Evolutionary conservation across 2,797 vertebrate genomes (phyloP), one percentile per base, ranked within the genome.

Genomic region (Protonibea diacanthus): DNA sequence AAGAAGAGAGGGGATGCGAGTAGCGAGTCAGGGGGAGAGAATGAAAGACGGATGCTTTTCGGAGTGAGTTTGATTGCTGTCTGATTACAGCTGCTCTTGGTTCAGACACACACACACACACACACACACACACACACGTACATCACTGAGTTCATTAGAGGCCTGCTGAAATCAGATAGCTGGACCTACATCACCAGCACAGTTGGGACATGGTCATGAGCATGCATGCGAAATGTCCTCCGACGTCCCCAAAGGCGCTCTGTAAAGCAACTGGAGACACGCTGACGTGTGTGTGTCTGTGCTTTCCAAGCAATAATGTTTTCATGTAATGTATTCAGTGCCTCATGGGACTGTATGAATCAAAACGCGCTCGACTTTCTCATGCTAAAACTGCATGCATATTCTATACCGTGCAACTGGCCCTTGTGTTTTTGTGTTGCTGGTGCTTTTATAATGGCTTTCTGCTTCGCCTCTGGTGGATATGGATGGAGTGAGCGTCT

Each of bases 41-140:
- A 51, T 42, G 53, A 71, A 64, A 82, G 71, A 72, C 40, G 56
- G 74, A 86, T 71, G 74, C 63, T 75, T 74, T 72, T 83, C 58
- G 38, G 66, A 67, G 83, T 67, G 67, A 5, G 23, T 80, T 83
- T 93, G 89, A 91, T 91, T 92, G 85, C 85, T 71, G 84, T 81
- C 82, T 91, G 88, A 94, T 92, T 93, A 81, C 75, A 85, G 78
- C 77, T 82, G 77, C 81, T 88, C 76, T 76, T 76, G 53, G 58
- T 58, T 81, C 52, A 78, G 59, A 71, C 25, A 47, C 23, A 15
- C 7, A 25, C 45, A 49, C 21, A 44, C 15, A 76, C 56, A 69
- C 27, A 58, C 27, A 44, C 45, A 44, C n/a, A n/a, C 7, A 51
- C 17, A 76, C 12, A 73, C 56, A 69, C 27, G 58, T 45, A 82